Base-by-base conservation (phyloP, 2,113 vertebrate species). In the Pachycephala philippinensis region DNA sequence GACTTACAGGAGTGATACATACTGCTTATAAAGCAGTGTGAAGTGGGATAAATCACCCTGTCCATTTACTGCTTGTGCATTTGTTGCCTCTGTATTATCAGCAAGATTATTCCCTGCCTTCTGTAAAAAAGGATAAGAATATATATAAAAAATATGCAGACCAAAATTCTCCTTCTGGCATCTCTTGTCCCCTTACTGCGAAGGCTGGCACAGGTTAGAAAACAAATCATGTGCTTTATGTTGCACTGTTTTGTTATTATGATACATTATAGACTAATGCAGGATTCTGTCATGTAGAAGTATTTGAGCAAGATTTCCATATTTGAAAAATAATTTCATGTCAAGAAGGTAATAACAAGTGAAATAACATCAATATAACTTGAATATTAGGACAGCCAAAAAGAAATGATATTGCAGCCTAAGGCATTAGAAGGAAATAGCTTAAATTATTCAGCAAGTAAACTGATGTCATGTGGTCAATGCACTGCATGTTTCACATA, bases 11-110 rank as follows among this genome's bases (percentile, higher is more conserved):
- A 95, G 94, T 95, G 97, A 98, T 97, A 95, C 90, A 97, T 97
- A 97, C 86, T 95, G 96, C 95, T 98, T 98, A 96, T 97, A 97
- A 98, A 97, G 95, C 92, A 92, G 72, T 35, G 57, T 95, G 96
- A 97, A 98, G 96, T 96, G 95, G 97, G 86, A 98, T 98, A 98
- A 97, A 98, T 98, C 97, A 98, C 96, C 79, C 92, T 97, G 97
- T 97, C 97, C 87, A 80, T 96, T 97, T 97, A 97, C 97, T 87
- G 88, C 93, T 69, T 91, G 86, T 45, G 87, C 17, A 2, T 96
- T 96, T 96, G 83, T 90, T 91, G 96, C 84, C 72, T 97, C 90
- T 95, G 56, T 97, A 89, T 98, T 95, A 97, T 95, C 92, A 88
- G 88, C 74, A 83, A 97, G 96, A 98, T 98, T 97, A 98, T 96